These are phyloP conservation scores for Drosophila nigricruria DNA, from an alignment of 2,888 invertebrate genomes.

Conservation along the genomic window DNA sequence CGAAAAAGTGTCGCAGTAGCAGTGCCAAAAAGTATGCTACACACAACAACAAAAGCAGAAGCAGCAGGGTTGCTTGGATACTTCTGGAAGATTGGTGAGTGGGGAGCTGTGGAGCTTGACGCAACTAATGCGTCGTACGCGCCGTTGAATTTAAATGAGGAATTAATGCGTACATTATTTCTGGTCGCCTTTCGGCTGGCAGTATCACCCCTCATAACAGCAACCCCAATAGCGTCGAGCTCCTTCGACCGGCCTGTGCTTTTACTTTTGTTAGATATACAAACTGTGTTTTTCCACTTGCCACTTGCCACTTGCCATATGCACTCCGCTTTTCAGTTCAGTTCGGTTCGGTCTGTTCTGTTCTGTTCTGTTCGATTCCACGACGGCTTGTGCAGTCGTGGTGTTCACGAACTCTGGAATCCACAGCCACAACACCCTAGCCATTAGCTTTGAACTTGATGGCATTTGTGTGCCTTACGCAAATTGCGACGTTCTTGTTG, in stretches of 20 bases:
- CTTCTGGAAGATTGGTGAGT: slow-evolving; percentile 1
- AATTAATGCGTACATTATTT: slow-evolving; percentile 85
- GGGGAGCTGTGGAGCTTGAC: slow-evolving; percentile 40
- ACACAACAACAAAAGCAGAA: slow-evolving; percentile 39
- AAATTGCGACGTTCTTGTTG: slow-evolving; percentile 52
- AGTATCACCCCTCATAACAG: slow-evolving; percentile 10
- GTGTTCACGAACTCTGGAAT: slow-evolving; percentile 16
- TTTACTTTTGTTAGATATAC: slow-evolving; percentile 62
- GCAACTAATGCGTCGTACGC: slow-evolving; percentile 84
- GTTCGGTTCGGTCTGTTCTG: neutral
- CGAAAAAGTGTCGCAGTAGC: slow-evolving; percentile 56
- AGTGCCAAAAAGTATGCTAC: slow-evolving; percentile 62
- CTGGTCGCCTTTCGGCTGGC: slow-evolving; percentile 37
- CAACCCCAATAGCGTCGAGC: slow-evolving; percentile 31
- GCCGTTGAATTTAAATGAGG: slow-evolving; percentile 86
- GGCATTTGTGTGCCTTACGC: slow-evolving; percentile 54
- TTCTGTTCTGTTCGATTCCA: slow-evolving; percentile 37
- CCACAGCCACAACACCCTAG: slow-evolving; percentile 36
- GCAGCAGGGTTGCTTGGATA: slow-evolving; percentile 19
- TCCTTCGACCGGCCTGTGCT: slow-evolving; percentile 25
- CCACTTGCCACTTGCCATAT: slow-evolving; percentile 54
- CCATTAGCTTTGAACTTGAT: slow-evolving; percentile 74
- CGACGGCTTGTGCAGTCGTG: neutral
- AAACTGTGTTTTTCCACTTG: slow-evolving; percentile 59
- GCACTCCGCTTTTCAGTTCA: slow-evolving; percentile 50